These are phyloP conservation scores for Plectrocnemia conspersa DNA, from an alignment of 1,140 invertebrate genomes.

Conservation along the genomic window DNA sequence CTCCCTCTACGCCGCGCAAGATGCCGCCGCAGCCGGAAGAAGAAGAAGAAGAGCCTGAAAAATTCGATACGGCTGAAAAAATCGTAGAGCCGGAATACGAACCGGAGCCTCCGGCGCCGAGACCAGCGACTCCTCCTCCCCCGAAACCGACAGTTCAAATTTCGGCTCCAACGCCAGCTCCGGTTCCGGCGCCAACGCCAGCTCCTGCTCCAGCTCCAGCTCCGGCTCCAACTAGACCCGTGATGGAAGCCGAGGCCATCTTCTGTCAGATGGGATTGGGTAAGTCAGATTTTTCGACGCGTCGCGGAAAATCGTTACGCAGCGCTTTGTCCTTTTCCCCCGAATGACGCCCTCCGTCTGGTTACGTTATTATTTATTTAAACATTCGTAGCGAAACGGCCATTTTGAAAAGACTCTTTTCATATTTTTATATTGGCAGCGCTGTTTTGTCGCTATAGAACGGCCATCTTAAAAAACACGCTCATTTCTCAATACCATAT, in stretches of 20 bases:
- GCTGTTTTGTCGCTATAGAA: no score
- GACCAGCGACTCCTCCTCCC: slow-evolving; percentile 32
- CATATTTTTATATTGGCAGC: no score
- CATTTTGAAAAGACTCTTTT: no score
- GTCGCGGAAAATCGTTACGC: background rate
- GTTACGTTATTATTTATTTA: no score
- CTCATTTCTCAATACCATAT: no score
- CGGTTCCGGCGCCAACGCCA: slow-evolving; percentile 39
- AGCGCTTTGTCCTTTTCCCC: no score
- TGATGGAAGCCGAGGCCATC: slow-evolving; percentile 61
- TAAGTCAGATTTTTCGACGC: slow-evolving; percentile 49
- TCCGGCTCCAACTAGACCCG: slow-evolving; percentile 43
- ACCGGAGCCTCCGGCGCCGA: slow-evolving; percentile 36
- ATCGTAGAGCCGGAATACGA: no score
- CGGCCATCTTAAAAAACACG: no score
- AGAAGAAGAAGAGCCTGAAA: background rate
- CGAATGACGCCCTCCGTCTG: no score
- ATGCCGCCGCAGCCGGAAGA: slow-evolving; percentile 6
- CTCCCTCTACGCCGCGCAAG: slow-evolving; percentile 36
- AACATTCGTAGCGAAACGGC: no score
- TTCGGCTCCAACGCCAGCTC: slow-evolving; percentile 23
- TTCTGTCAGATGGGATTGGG: slow-evolving; percentile 63
- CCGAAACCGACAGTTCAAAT: slow-evolving; percentile 23
- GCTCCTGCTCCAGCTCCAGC: slow-evolving; percentile 37
- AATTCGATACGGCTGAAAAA: background rate